phyloP scores from a whole-genome alignment of 2,888 invertebrate genomes.

The Amiota minor region DNA sequence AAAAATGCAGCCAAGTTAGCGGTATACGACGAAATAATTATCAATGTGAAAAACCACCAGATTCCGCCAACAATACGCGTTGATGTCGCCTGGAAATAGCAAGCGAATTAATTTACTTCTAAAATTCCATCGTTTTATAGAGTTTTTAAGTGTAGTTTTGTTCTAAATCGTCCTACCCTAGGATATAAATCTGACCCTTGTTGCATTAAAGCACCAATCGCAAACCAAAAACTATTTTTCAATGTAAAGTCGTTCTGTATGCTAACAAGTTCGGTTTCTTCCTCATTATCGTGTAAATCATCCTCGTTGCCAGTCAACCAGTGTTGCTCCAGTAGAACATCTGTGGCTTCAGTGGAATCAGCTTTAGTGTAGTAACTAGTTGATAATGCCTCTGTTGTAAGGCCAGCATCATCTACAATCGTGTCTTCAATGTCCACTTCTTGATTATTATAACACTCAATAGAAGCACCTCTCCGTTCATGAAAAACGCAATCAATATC shows the following conservation, averaged over 20 bases:
- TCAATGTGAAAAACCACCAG: conserved; percentile 99
- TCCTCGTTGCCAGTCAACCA: conserved; percentile 33
- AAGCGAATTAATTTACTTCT: background rate
- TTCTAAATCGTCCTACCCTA: conserved; percentile 78
- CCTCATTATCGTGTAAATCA: conserved; percentile 38
- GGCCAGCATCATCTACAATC: conserved; percentile 8
- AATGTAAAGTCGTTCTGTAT: conserved; percentile 88
- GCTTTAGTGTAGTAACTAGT: background rate
- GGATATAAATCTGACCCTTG: conserved; percentile 95
- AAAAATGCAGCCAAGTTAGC: conserved; percentile 95
- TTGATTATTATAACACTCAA: background rate
- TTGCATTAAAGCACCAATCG: conserved; percentile 94
- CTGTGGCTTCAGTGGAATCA: background rate
- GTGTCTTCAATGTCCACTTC: conserved; percentile 18
- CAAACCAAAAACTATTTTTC: conserved; percentile 96
- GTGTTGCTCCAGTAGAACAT: background rate
- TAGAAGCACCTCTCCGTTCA: background rate
- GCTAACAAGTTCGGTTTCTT: conserved; percentile 61
- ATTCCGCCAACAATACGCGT: conserved; percentile 96
- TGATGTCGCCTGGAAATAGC: conserved; percentile 82
- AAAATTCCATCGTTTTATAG: background rate
- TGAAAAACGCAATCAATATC: background rate
- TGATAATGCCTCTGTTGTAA: background rate
- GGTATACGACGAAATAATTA: conserved; percentile 98
- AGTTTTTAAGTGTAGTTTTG: background rate